Evolutionary conservation across 2,888 invertebrate genomes (phyloP).

Genomic region (Zaprionus obscuricornis): DNA sequence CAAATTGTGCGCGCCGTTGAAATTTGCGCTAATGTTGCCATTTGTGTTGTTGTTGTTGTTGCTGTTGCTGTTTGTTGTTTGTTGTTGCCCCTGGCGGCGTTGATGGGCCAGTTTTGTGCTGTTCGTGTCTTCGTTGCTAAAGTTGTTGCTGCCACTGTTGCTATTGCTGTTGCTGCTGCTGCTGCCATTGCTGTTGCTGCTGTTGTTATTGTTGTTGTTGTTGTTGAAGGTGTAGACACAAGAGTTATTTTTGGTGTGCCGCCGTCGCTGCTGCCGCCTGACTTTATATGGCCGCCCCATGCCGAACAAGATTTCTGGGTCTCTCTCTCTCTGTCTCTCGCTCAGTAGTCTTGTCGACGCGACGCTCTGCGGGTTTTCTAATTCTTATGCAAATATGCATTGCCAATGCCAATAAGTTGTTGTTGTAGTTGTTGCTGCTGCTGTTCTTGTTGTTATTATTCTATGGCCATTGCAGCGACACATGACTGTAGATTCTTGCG

Average conservation of each 20-base stretch:
- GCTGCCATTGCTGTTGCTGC: slow-evolving; percentile 4
- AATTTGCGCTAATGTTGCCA: slow-evolving; percentile 78
- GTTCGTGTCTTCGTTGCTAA: slow-evolving; percentile 35
- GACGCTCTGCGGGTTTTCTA: slow-evolving; percentile 61
- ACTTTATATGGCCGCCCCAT: slow-evolving; percentile 67
- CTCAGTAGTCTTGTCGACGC: slow-evolving; percentile 44
- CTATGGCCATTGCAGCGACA: slow-evolving; percentile 17
- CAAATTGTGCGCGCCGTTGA: slow-evolving; percentile 71
- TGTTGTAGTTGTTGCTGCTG: slow-evolving; percentile 43
- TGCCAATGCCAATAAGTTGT: slow-evolving; percentile 29
- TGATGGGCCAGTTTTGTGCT: slow-evolving; percentile 68
- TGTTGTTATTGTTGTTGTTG: slow-evolving; percentile 55
- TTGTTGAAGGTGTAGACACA: slow-evolving; percentile 62
- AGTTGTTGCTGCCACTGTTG: no score
- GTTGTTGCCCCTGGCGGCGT: slow-evolving; percentile 37
- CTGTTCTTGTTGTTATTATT: no score
- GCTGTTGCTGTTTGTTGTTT: slow-evolving; percentile 22
- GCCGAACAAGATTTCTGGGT: slow-evolving; percentile 60
- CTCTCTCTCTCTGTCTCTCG: no score
- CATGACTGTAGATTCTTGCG: slow-evolving; percentile 47
- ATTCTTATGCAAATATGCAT: slow-evolving; percentile 77
- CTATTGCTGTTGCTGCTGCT: slow-evolving; percentile 20
- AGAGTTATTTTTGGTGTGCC: slow-evolving; percentile 69
- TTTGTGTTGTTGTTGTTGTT: slow-evolving; percentile 56
- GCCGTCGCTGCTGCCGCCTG: no score